Conservation (phyloP, 2,888 invertebrate species). For the Didymodactylos carnosus region DNA sequence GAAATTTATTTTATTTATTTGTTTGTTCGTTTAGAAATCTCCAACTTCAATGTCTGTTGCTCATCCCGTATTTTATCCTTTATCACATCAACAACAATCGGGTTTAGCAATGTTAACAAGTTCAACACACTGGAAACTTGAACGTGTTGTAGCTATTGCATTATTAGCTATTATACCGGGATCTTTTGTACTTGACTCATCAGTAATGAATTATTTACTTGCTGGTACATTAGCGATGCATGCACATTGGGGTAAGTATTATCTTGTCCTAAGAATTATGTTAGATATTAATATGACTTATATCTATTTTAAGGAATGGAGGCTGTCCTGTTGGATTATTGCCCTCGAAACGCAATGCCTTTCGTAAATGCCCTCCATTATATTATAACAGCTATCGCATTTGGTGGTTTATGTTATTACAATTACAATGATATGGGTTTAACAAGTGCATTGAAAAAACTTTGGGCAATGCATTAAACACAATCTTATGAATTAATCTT, state of each 20-base stretch:
- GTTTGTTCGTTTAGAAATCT: too few relatives aligned
- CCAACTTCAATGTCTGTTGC: too few relatives aligned
- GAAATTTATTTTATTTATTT: too few relatives aligned
- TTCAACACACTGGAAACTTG: conserved; percentile 3
- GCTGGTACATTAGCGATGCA: conserved; percentile 8
- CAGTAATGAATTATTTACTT: conserved; percentile 2
- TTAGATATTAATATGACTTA: background rate
- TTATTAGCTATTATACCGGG: conserved; percentile 9
- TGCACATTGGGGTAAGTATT: conserved; percentile 11
- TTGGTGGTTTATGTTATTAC: conserved; percentile 10
- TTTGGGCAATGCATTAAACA: conserved; percentile 3
- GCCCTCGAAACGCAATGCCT: background rate
- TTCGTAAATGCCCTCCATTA: background rate
- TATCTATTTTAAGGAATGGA: background rate
- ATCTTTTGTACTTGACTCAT: background rate
- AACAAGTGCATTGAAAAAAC: conserved; percentile 11
- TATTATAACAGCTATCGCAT: background rate
- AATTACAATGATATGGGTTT: conserved; percentile 11
- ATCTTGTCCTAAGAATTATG: too few relatives aligned
- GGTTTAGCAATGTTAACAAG: background rate
- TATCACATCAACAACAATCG: background rate
- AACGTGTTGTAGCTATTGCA: conserved; percentile 5
- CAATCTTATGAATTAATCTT: too few relatives aligned
- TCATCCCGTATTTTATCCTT: background rate
- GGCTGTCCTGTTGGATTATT: background rate